Percentiles rank a stretch among this genome's conserved stretches.
phyloP scores from a whole-genome alignment of 2,113 vertebrate species.

The Psettodes erumei region DNA sequence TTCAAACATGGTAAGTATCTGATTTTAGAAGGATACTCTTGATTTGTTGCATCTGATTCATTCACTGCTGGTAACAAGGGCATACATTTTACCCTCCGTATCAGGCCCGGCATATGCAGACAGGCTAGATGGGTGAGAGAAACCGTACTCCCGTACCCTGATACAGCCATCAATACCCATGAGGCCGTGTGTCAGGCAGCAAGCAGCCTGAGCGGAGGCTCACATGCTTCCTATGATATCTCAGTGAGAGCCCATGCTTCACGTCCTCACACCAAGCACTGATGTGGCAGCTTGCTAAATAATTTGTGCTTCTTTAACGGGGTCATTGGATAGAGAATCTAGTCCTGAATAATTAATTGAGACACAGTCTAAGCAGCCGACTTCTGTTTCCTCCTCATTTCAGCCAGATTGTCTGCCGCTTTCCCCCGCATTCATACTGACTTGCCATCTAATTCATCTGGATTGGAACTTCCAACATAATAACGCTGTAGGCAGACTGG shows the following conservation, averaged over 20 bases:
- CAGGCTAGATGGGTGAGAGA: slow-evolving; percentile 59
- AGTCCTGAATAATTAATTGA: slow-evolving; percentile 84
- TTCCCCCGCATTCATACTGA: slow-evolving; percentile 47
- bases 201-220: slow-evolving; percentile 53
- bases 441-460: slow-evolving; percentile 74
- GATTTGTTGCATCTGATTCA: slow-evolving; percentile 33
- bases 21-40: slow-evolving; percentile 14
- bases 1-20: slow-evolving; percentile 32
- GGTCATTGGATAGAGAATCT: slow-evolving; percentile 85
- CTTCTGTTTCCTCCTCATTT: slow-evolving; percentile 81
- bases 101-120: slow-evolving; percentile 31
- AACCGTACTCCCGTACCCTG: slow-evolving; percentile 70
- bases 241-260: slow-evolving; percentile 70
- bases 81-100: slow-evolving; percentile 50
- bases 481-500: slow-evolving; percentile 53
- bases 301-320: slow-evolving; percentile 84
- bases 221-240: slow-evolving; percentile 69
- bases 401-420: slow-evolving; percentile 73
- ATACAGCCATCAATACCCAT: slow-evolving; percentile 80
- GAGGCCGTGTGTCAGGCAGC: slow-evolving; percentile 66
- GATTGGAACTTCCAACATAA: slow-evolving; percentile 70
- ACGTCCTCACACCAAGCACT: slow-evolving; percentile 72
- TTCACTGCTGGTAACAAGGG: slow-evolving; percentile 45
- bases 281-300: slow-evolving; percentile 85
- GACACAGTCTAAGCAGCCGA: slow-evolving; percentile 83